phyloP scores from a whole-genome alignment of 2,888 invertebrate genomes.

The Polymixis lichenea region DNA sequence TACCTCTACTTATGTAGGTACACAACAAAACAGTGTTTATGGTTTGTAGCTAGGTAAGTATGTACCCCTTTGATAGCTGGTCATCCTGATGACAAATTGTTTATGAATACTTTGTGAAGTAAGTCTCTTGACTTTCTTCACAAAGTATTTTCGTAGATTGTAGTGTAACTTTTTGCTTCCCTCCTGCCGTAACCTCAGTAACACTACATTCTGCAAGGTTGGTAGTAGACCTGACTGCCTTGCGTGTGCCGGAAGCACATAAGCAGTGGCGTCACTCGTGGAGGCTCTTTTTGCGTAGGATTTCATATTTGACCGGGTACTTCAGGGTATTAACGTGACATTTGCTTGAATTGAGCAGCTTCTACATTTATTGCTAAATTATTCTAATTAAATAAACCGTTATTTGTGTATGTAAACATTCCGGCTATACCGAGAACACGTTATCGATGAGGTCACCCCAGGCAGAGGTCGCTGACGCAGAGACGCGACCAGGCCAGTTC shows the following conservation, averaged over 20 bases:
- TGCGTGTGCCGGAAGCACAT: constrained; percentile 18
- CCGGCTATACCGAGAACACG: constrained; percentile 68
- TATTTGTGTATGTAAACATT: constrained; percentile 66
- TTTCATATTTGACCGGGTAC: too few relatives aligned
- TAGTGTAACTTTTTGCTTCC: background rate
- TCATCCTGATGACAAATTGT: background rate
- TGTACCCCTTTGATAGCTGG: background rate
- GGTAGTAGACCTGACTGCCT: constrained; percentile 9
- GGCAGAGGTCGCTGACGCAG: constrained; percentile 76
- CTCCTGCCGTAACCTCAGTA: background rate
- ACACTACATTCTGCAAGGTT: background rate
- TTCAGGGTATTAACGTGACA: background rate
- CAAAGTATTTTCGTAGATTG: background rate
- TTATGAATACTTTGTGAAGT: too few relatives aligned
- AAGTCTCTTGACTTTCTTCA: background rate
- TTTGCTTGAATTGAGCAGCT: constrained; percentile 1
- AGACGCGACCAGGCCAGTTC: constrained; percentile 50
- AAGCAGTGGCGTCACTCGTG: background rate
- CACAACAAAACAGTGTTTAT: background rate
- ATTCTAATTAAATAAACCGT: constrained; percentile 15
- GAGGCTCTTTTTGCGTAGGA: background rate
- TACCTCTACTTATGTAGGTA: background rate
- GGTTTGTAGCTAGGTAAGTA: too few relatives aligned
- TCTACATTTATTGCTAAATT: background rate
- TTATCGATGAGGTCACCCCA: constrained; percentile 82